Evolutionary conservation across 2,113 vertebrate genomes (phyloP).

Genomic region (Onychorhynchus coronatus): DNA sequence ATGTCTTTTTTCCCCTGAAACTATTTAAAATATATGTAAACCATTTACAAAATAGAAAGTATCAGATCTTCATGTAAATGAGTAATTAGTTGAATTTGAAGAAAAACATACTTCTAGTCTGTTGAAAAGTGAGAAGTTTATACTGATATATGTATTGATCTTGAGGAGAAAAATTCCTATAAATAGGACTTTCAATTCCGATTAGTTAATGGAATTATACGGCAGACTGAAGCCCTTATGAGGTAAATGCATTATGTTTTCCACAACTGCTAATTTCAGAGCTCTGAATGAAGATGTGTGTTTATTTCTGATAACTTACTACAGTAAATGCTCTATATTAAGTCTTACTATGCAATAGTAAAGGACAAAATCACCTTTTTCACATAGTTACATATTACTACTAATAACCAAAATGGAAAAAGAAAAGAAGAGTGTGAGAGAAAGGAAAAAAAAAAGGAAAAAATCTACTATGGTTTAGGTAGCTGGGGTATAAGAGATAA

Average conservation of each 20-base stretch:
- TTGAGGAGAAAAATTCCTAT: neutral
- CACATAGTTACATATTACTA: neutral
- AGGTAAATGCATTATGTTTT: neutral
- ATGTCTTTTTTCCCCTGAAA: neutral
- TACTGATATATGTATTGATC: neutral
- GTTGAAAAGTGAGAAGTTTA: neutral
- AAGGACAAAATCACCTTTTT: neutral
- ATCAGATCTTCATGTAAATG: neutral
- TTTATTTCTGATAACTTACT: neutral
- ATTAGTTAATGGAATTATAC: neutral
- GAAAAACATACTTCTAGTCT: neutral
- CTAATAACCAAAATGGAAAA: neutral
- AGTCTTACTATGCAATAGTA: neutral
- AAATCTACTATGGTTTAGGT: neutral
- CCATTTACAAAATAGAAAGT: neutral
- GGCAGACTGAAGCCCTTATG: neutral
- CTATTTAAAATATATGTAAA: neutral
- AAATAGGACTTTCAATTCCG: neutral
- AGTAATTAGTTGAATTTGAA: neutral
- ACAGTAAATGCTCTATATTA: neutral
- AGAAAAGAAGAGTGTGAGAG: neutral
- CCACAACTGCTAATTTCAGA: neutral
- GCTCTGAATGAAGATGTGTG: neutral
- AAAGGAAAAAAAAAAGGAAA: accelerated
- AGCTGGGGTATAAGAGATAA: neutral